phyloP scores from a whole-genome alignment of 1,140 invertebrate species.

The Pararge aegeria region DNA sequence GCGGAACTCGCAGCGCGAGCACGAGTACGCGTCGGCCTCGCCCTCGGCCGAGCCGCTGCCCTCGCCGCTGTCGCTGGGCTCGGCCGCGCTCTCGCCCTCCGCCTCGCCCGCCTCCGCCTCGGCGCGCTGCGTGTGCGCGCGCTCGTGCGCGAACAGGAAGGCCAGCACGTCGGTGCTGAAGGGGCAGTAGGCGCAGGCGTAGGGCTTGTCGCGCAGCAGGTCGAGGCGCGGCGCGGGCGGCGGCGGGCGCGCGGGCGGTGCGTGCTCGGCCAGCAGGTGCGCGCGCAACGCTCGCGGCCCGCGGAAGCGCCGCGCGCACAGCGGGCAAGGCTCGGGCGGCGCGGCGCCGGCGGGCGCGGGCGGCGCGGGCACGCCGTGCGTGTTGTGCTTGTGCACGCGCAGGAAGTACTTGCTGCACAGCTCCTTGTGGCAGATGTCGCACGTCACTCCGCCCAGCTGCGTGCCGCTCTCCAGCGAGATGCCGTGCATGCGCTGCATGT shows the following conservation, averaged over 20 bases:
- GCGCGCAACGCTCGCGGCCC: constrained; percentile 94
- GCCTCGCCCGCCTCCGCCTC: constrained; percentile 33
- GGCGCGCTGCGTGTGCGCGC: constrained; percentile 83
- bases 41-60: constrained; percentile 34
- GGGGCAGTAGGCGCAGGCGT: constrained; percentile 93
- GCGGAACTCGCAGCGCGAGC: constrained; percentile 84
- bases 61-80: constrained; percentile 45
- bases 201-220: constrained; percentile 83
- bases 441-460: constrained; percentile 94
- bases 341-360: constrained; percentile 79
- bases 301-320: constrained; percentile 93
- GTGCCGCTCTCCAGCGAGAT: constrained; percentile 96
- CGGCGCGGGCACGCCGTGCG: constrained; percentile 91
- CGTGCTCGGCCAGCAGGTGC: constrained; percentile 93
- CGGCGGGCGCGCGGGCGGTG: constrained; percentile 77
- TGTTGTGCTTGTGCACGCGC: constrained; percentile 98
- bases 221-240: constrained; percentile 80
- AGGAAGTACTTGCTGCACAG: constrained; percentile 98
- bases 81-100: constrained; percentile 42
- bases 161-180: constrained; percentile 94
- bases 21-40: constrained; percentile 76
- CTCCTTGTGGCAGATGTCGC: constrained; percentile 98
- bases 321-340: constrained; percentile 85
- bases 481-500: constrained; percentile 99
- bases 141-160: constrained; percentile 94